Conservation (phyloP, 2,888 invertebrate genomes). For the Pilophorus perplexus region DNA sequence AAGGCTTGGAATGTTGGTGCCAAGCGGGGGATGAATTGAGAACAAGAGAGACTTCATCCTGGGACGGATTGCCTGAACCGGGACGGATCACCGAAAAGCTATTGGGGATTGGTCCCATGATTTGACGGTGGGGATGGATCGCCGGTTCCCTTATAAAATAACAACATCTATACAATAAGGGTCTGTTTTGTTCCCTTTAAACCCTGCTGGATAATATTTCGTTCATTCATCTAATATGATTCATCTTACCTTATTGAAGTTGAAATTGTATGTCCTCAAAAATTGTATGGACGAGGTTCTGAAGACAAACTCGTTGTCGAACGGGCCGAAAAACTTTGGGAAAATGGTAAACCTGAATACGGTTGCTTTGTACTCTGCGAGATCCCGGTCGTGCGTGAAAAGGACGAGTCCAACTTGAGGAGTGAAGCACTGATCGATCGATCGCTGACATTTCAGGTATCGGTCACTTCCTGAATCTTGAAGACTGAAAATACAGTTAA, state of each 20-base stretch:
- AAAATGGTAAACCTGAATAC: slow-evolving; percentile 68
- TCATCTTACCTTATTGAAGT: slow-evolving; percentile 82
- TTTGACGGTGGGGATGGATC: too few relatives aligned
- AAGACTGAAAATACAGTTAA: slow-evolving; percentile 60
- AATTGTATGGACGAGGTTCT: slow-evolving; percentile 66
- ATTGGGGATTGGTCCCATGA: too few relatives aligned
- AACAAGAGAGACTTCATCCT: too few relatives aligned
- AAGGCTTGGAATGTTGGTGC: too few relatives aligned
- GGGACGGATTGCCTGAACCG: too few relatives aligned
- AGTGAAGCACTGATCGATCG: slow-evolving; percentile 59
- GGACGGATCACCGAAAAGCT: too few relatives aligned
- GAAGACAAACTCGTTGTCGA: slow-evolving; percentile 62
- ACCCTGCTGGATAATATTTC: too few relatives aligned
- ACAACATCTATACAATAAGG: too few relatives aligned
- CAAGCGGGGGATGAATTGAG: too few relatives aligned
- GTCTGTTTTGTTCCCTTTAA: too few relatives aligned
- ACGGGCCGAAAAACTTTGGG: slow-evolving; percentile 62
- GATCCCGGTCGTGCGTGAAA: slow-evolving; percentile 60
- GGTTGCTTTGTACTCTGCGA: slow-evolving; percentile 61
- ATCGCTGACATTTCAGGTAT: slow-evolving; percentile 57
- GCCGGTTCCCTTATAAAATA: too few relatives aligned
- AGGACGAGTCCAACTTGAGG: slow-evolving; percentile 69
- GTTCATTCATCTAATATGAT: too few relatives aligned
- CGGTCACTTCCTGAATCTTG: slow-evolving; percentile 60
- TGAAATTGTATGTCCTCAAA: slow-evolving; percentile 62